These are phyloP conservation scores for Colletes latitarsis DNA, from an alignment of 1,140 invertebrate species.

Conservation along the genomic window DNA sequence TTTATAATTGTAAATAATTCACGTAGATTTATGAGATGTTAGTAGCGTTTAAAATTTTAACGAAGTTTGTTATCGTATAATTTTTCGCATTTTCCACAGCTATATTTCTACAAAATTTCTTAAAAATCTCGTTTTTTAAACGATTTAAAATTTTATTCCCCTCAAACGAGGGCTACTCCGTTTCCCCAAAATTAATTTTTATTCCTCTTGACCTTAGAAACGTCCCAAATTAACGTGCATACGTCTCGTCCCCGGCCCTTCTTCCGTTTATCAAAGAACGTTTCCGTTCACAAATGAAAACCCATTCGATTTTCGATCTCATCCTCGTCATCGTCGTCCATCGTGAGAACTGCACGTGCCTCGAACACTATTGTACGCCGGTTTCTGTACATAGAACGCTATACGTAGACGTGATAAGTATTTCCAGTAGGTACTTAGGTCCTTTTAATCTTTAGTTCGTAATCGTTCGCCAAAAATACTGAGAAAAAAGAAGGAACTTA, in stretches of 20 bases:
- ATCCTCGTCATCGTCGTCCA: slow-evolving; percentile 24
- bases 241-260: not conserved
- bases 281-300: too few species aligned
- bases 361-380: slow-evolving; percentile 48
- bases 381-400: slow-evolving; percentile 31
- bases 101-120: not conserved
- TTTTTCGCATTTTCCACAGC: not conserved
- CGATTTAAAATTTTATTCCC: not conserved
- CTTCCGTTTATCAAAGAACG: too few species aligned
- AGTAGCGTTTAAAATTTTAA: not conserved
- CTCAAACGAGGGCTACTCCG: too few species aligned
- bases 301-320: slow-evolving; percentile 16
- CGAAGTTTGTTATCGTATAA: not conserved
- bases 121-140: too few species aligned
- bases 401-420: slow-evolving; percentile 34
- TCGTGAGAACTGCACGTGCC: slow-evolving; percentile 54
- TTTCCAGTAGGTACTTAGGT: slow-evolving; percentile 18
- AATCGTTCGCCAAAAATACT: slow-evolving; percentile 54
- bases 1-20: not conserved
- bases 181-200: not conserved
- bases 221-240: too few species aligned
- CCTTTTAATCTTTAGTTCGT: slow-evolving; percentile 40
- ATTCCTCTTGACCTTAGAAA: not conserved
- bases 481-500: slow-evolving; percentile 2
- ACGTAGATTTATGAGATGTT: not conserved